Conservation (phyloP, 53 echinoderm and acorn worm species). For the Paelopatides confundens region DNA sequence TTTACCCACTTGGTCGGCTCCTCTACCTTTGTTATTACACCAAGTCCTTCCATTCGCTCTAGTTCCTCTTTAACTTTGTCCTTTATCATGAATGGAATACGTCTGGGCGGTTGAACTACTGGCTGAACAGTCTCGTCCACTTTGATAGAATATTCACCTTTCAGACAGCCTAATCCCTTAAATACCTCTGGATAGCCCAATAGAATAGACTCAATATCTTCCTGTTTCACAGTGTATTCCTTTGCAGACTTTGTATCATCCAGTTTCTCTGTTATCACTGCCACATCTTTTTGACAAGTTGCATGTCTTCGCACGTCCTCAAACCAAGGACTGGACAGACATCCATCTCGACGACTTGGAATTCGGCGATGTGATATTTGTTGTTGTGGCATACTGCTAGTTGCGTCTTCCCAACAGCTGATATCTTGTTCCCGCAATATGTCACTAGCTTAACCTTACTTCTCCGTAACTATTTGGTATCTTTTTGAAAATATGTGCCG, state of each 20-base stretch:
- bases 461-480: no score
- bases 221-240: not conserved
- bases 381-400: not conserved
- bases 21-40: not conserved
- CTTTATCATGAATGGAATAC: not conserved
- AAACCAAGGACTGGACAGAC: not conserved
- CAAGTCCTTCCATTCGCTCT: not conserved
- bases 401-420: not conserved
- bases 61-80: conserved; percentile 26
- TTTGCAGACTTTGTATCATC: no score
- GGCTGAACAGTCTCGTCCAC: not conserved
- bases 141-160: not conserved
- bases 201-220: not conserved
- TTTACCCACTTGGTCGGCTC: conserved; percentile 21
- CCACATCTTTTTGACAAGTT: not conserved
- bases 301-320: not conserved
- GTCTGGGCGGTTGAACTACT: not conserved
- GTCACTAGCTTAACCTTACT: not conserved
- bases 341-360: not conserved
- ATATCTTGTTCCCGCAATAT: not conserved
- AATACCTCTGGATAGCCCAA: not conserved
- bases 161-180: not conserved
- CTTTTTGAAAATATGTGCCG: not conserved
- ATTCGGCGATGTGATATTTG: not conserved
- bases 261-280: not conserved